Conservation (phyloP, 1,140 invertebrate genomes). For the Sycophila sp. region DNA sequence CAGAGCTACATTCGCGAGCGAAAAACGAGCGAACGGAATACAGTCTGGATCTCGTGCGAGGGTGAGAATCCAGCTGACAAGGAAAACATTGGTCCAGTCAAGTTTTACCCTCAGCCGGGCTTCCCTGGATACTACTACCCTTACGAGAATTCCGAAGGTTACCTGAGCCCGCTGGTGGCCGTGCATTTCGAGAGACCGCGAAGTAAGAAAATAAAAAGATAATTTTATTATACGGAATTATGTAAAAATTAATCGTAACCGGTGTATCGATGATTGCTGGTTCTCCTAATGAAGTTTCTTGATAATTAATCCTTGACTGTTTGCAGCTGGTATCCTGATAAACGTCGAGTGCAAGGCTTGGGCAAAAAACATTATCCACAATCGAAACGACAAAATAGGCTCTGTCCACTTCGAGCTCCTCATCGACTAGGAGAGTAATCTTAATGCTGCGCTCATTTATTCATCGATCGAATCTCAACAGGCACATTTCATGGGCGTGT, state of each 20-base stretch:
- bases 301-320: constrained; percentile 34
- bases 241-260: neutral
- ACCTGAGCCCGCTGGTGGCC: constrained; percentile 88
- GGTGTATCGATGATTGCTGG: too few relatives aligned
- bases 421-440: constrained; percentile 75
- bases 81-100: constrained; percentile 85
- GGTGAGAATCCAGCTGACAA: constrained; percentile 90
- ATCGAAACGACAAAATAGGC: constrained; percentile 81
- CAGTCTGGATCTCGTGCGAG: constrained; percentile 88
- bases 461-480: neutral
- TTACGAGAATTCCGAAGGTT: constrained; percentile 83
- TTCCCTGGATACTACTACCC: constrained; percentile 88
- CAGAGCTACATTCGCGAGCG: constrained; percentile 70
- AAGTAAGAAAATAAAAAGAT: constrained; percentile 73
- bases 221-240: neutral
- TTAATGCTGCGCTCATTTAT: neutral
- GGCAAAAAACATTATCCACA: constrained; percentile 86
- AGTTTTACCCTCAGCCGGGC: constrained; percentile 73
- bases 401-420: constrained; percentile 90
- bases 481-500: neutral
- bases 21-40: constrained; percentile 71
- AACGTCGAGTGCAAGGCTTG: constrained; percentile 92
- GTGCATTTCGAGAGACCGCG: constrained; percentile 82
- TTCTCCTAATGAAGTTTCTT: neutral
- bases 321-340: constrained; percentile 83